Conservation (phyloP, 2,888 invertebrate genomes). For the Neoascia interrupta region DNA sequence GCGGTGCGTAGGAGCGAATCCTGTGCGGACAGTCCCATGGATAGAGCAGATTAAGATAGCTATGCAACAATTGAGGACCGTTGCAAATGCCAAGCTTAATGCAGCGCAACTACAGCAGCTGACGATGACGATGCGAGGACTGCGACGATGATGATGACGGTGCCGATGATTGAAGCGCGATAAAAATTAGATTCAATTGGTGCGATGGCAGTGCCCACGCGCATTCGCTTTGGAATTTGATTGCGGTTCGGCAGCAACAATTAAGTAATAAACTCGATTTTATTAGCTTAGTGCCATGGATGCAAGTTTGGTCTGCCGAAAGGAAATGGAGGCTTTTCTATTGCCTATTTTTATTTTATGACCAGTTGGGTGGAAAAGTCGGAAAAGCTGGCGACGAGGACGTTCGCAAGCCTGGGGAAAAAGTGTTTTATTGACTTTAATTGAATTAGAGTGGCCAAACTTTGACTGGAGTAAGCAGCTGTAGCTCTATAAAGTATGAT, state of each 20-base stretch:
- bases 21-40: constrained; percentile 18
- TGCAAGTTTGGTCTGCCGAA: constrained; percentile 9
- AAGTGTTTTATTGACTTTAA: constrained; percentile 50
- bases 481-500: neutral
- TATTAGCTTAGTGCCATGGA: constrained; percentile 49
- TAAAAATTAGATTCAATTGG: constrained; percentile 48
- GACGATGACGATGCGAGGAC: neutral
- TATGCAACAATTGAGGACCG: constrained; percentile 33
- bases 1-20: constrained; percentile 62
- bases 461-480: neutral
- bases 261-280: constrained; percentile 67
- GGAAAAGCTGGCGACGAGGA: neutral
- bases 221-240: constrained; percentile 42
- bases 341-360: constrained; percentile 37
- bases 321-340: neutral
- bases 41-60: constrained; percentile 59
- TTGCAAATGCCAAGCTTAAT: constrained; percentile 47
- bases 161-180: constrained; percentile 53
- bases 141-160: constrained; percentile 32
- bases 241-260: constrained; percentile 50
- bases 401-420: constrained; percentile 10
- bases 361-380: constrained; percentile 10
- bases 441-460: constrained; percentile 53
- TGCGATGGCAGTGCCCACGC: constrained; percentile 44
- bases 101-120: constrained; percentile 26